A percentile compares a stretch with the other conserved stretches of the same genome.
phyloP scores from a whole-genome alignment of 1,140 invertebrate species.

The Papilio dardanus region DNA sequence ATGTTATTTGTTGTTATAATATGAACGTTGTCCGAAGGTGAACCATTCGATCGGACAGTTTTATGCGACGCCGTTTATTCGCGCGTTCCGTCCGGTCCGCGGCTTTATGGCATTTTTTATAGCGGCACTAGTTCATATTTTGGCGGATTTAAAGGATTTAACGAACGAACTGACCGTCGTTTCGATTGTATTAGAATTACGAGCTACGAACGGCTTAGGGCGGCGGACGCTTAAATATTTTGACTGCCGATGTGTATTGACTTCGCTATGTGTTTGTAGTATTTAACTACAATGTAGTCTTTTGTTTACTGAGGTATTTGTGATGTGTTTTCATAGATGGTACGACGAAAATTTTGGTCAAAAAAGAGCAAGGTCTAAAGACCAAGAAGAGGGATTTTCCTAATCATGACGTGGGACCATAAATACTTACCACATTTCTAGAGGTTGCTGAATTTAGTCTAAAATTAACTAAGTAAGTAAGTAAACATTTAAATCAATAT shows the following conservation, averaged over 20 bases:
- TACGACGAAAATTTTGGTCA: too few relatives aligned
- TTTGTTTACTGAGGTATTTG: too few relatives aligned
- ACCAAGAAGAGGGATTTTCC: too few relatives aligned
- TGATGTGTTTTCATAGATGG: too few relatives aligned
- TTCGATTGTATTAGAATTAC: conserved; percentile 23
- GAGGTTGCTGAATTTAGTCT: too few relatives aligned
- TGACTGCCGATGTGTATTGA: background rate
- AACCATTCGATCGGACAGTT: conserved; percentile 63
- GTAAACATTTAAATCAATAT: background rate
- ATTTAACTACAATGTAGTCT: background rate
- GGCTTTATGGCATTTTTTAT: conserved; percentile 74
- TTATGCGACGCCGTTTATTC: conserved; percentile 65
- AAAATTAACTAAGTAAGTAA: too few relatives aligned
- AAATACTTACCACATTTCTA: too few relatives aligned
- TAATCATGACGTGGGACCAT: too few relatives aligned
- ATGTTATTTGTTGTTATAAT: conserved; percentile 39
- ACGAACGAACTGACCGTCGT: conserved; percentile 45
- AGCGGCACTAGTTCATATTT: conserved; percentile 69
- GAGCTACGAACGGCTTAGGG: background rate
- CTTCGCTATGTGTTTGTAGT: background rate
- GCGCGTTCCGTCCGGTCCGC: conserved; percentile 60
- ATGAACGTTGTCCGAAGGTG: conserved; percentile 36
- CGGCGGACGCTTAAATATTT: background rate
- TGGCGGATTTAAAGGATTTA: conserved; percentile 65
- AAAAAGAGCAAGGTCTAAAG: too few relatives aligned